phyloP scores from a whole-genome alignment of 2,113 vertebrate species.

The Apus apus region DNA sequence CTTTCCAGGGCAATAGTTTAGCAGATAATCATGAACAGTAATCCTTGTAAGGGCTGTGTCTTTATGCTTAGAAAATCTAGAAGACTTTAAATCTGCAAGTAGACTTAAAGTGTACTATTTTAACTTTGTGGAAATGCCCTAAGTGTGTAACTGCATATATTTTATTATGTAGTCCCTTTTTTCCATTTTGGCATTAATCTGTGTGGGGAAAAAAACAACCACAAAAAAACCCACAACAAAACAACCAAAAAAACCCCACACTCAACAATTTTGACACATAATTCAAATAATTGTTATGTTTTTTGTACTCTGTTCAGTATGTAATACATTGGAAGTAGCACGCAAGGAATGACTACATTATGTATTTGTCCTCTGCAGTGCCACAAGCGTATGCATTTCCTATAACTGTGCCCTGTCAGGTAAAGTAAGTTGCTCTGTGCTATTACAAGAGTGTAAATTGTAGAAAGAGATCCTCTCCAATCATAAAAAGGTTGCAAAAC shows the following conservation, averaged over 20 bases:
- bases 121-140: background rate
- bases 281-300: background rate
- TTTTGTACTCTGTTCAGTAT: background rate
- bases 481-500: background rate
- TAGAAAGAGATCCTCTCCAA: background rate
- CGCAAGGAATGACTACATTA: background rate
- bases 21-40: background rate
- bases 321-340: background rate
- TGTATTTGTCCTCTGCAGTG: background rate
- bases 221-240: background rate
- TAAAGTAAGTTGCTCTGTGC: background rate
- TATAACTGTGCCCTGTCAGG: background rate
- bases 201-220: background rate
- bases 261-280: background rate
- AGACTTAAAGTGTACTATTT: background rate
- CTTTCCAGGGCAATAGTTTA: background rate
- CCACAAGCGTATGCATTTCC: background rate
- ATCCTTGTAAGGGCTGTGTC: background rate
- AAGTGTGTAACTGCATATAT: background rate
- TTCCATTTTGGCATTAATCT: background rate
- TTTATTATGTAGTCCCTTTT: background rate
- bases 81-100: background rate
- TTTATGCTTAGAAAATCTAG: background rate
- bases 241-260: background rate
- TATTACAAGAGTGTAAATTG: background rate